Evolutionary conservation across 2,888 invertebrate species (phyloP).

Genomic region (Neelides folsomi): DNA sequence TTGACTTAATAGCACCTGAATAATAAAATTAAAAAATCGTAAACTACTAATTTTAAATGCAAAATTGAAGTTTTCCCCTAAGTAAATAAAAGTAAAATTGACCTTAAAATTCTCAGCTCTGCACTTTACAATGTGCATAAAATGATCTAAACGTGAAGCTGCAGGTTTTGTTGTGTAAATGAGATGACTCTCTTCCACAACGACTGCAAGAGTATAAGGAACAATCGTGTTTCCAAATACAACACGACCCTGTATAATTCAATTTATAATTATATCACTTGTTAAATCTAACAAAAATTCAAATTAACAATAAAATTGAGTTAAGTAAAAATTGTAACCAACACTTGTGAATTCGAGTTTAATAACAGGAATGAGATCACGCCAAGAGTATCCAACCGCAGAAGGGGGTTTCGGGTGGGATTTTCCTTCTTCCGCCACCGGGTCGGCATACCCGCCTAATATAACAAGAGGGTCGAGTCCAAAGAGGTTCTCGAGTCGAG

Average conservation of each 20-base stretch:
- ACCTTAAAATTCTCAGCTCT: slow-evolving; percentile 84
- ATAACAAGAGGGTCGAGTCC: slow-evolving; percentile 68
- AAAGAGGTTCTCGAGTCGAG: slow-evolving; percentile 72
- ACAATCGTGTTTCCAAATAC: slow-evolving; percentile 90
- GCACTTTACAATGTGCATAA: slow-evolving; percentile 91
- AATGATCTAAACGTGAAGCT: slow-evolving; percentile 78
- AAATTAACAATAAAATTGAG: neutral
- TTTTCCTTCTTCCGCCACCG: slow-evolving; percentile 35
- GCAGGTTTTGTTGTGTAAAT: slow-evolving; percentile 89
- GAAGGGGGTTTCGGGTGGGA: slow-evolving; percentile 51
- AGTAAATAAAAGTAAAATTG: too few relatives aligned
- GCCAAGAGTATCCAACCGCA: slow-evolving; percentile 77
- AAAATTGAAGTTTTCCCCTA: too few relatives aligned
- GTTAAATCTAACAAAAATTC: neutral
- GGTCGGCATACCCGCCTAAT: slow-evolving; percentile 36
- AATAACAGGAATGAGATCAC: slow-evolving; percentile 89
- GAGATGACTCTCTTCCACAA: slow-evolving; percentile 85
- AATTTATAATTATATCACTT: slow-evolving; percentile 6
- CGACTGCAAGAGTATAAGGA: slow-evolving; percentile 81
- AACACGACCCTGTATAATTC: slow-evolving; percentile 56
- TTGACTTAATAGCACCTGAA: slow-evolving; percentile 74
- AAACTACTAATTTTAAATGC: slow-evolving; percentile 2
- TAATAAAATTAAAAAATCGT: neutral
- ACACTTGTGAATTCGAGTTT: slow-evolving; percentile 83
- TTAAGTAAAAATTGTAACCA: slow-evolving; percentile 35